Evolutionary conservation across 2,113 vertebrate species (phyloP).

Genomic region (Gobiocypris rarus): DNA sequence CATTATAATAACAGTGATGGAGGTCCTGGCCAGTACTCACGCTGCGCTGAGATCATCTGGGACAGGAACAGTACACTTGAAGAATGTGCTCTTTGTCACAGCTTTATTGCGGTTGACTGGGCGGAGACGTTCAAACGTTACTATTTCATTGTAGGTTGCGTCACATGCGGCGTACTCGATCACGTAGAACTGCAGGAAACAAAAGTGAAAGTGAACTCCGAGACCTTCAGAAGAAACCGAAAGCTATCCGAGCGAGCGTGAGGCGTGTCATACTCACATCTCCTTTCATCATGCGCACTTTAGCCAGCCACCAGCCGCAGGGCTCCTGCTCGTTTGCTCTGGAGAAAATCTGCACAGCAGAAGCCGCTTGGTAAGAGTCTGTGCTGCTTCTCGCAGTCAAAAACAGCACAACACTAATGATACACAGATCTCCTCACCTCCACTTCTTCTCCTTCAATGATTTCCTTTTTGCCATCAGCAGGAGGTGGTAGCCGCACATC

Average conservation of each 20-base stretch:
- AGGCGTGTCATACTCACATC: conserved; percentile 77
- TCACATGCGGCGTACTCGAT: conserved; percentile 91
- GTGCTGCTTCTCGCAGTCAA: background rate
- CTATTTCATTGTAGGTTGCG: conserved; percentile 90
- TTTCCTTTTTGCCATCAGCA: conserved; percentile 92
- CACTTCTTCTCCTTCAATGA: conserved; percentile 95
- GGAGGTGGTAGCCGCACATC: conserved; percentile 94
- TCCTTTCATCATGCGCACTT: conserved; percentile 92
- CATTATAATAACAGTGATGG: background rate
- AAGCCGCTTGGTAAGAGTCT: background rate
- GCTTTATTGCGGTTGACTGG: conserved; percentile 85
- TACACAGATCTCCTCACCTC: conserved; percentile 80
- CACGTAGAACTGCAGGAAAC: conserved; percentile 84
- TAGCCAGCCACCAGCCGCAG: conserved; percentile 90
- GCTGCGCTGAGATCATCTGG: conserved; percentile 85
- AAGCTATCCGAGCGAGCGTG: background rate
- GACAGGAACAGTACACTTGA: conserved; percentile 84
- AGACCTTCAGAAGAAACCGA: background rate
- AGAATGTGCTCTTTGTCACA: conserved; percentile 82
- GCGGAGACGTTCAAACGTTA: conserved; percentile 87
- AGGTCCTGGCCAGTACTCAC: conserved; percentile 61
- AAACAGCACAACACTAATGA: background rate
- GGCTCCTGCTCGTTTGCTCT: conserved; percentile 89
- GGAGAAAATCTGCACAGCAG: conserved; percentile 80
- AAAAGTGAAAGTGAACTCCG: conserved; percentile 4